phyloP scores from a whole-genome alignment of 1,140 invertebrate genomes.

The Leucophenga varia region DNA sequence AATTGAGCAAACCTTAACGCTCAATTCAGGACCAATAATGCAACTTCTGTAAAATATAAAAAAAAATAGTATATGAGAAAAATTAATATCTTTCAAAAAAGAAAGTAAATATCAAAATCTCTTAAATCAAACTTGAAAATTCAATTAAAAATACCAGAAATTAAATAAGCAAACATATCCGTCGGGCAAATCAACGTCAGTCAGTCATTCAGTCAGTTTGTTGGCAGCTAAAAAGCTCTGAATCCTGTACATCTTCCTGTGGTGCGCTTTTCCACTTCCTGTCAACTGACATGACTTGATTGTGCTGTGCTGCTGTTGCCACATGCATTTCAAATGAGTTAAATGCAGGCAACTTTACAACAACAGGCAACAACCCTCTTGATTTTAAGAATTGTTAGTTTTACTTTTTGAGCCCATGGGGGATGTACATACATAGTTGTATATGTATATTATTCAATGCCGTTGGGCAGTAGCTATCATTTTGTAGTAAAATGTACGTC shows the following conservation, averaged over 20 bases:
- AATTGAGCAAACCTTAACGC: constrained; percentile 81
- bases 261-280: neutral
- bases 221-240: too few relatives aligned
- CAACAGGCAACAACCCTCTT: constrained; percentile 14
- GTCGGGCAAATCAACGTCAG: constrained; percentile 31
- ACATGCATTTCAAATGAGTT: constrained; percentile 42
- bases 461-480: too few relatives aligned
- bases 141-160: constrained; percentile 52
- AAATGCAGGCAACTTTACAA: constrained; percentile 19
- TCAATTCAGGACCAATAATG: constrained; percentile 75
- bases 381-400: neutral
- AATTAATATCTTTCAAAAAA: too few relatives aligned
- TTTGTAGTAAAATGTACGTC: too few relatives aligned
- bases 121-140: constrained; percentile 33
- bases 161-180: constrained; percentile 46
- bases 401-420: too few relatives aligned
- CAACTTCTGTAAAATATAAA: constrained; percentile 71
- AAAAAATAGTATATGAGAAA: too few relatives aligned
- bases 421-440: too few relatives aligned
- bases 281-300: constrained; percentile 36
- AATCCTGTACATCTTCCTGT: too few relatives aligned
- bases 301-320: constrained; percentile 23
- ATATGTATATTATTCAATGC: too few relatives aligned
- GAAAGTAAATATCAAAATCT: constrained; percentile 22
- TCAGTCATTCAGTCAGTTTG: constrained; percentile 11